A percentile compares a stretch with the other conserved stretches of the same genome.
phyloP scores from a whole-genome alignment of 2,113 vertebrate genomes.

The Gadus chalcogrammus region DNA sequence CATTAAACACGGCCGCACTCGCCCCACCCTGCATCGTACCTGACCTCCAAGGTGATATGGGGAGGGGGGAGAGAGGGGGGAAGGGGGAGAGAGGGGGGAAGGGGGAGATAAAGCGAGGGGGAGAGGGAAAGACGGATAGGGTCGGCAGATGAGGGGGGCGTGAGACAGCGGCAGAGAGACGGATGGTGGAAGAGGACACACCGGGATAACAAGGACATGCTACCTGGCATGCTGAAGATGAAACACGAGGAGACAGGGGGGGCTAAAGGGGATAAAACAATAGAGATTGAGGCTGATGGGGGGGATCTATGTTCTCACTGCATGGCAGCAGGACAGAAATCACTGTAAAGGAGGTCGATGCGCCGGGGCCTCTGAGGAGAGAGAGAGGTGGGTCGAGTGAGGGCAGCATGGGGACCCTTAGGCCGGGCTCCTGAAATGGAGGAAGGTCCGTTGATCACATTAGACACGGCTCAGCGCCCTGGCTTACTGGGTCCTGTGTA shows the following conservation, averaged over 20 bases:
- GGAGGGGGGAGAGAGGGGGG: constrained; percentile 25
- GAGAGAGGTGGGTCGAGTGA: constrained; percentile 54
- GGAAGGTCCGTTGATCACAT: constrained; percentile 66
- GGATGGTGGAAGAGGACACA: background rate
- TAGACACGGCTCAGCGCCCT: constrained; percentile 53
- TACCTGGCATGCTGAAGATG: too few relatives aligned
- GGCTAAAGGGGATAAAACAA: constrained; percentile 52
- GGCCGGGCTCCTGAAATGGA: constrained; percentile 45
- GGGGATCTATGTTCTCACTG: background rate
- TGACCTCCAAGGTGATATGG: constrained; percentile 60
- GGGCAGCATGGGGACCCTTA: constrained; percentile 44
- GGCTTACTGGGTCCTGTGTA: constrained; percentile 44
- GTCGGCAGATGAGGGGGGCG: background rate
- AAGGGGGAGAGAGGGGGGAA: too few relatives aligned
- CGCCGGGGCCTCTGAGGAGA: constrained; percentile 9
- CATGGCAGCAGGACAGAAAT: constrained; percentile 47
- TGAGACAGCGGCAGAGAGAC: constrained; percentile 20
- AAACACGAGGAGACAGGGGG: constrained; percentile 15
- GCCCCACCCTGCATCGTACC: constrained; percentile 57
- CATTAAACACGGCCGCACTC: constrained; percentile 69
- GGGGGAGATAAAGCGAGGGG: too few relatives aligned
- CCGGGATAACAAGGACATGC: background rate
- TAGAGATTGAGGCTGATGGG: too few relatives aligned
- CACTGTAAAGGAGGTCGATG: constrained; percentile 34
- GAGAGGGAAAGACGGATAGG: too few relatives aligned